phyloP scores from a whole-genome alignment of 1,140 invertebrate species.

The Sinella curviseta region DNA sequence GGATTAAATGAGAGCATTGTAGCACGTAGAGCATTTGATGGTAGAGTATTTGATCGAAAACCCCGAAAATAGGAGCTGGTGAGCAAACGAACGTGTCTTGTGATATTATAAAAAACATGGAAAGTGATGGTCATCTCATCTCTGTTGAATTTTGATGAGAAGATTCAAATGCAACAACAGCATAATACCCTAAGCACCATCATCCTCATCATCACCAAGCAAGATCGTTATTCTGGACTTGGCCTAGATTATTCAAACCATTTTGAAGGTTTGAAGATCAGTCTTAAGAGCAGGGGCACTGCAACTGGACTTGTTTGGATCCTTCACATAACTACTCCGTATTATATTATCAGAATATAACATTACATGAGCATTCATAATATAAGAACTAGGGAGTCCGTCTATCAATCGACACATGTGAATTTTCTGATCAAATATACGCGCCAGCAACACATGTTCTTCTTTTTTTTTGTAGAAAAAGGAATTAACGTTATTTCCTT shows the following conservation, averaged over 20 bases:
- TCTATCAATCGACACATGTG: too few relatives aligned
- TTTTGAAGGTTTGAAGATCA: slow-evolving; percentile 3
- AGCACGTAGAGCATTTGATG: background rate
- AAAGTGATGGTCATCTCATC: slow-evolving; percentile 5
- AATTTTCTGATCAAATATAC: too few relatives aligned
- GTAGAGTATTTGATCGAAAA: too few relatives aligned
- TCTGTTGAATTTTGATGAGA: slow-evolving; percentile 23
- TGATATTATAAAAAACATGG: slow-evolving; percentile 11
- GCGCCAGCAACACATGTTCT: too few relatives aligned
- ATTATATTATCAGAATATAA: too few relatives aligned
- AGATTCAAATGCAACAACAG: background rate
- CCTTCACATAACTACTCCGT: too few relatives aligned
- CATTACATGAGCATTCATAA: too few relatives aligned
- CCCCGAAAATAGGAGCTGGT: too few relatives aligned
- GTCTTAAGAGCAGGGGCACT: background rate
- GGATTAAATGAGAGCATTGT: background rate
- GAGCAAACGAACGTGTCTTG: background rate
- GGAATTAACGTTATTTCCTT: too few relatives aligned
- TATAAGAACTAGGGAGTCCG: too few relatives aligned
- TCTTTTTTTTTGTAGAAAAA: background rate
- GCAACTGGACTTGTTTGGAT: background rate
- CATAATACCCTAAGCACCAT: too few relatives aligned
- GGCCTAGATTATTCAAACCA: background rate
- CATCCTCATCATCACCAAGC: background rate
- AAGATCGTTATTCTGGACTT: background rate